phyloP scores from a whole-genome alignment of 2,113 vertebrate genomes.

The Phoxinus phoxinus region DNA sequence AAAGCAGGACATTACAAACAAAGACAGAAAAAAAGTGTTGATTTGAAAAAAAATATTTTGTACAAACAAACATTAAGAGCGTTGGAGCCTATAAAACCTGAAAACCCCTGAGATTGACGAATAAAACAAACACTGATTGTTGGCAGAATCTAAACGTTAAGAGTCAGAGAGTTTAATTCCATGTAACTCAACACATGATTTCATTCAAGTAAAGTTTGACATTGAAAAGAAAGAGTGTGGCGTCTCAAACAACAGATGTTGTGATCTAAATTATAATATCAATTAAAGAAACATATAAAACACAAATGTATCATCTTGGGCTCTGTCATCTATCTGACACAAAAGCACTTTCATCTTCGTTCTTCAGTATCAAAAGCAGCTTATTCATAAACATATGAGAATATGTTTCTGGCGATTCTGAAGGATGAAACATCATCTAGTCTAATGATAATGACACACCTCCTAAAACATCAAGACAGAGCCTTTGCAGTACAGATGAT shows the following conservation, averaged over 20 bases:
- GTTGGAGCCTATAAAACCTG: slow-evolving; percentile 44
- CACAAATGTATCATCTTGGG: background rate
- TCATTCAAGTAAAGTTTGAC: slow-evolving; percentile 72
- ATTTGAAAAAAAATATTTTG: slow-evolving; percentile 49
- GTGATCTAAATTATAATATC: slow-evolving; percentile 35
- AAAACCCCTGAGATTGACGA: slow-evolving; percentile 79
- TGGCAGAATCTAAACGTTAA: slow-evolving; percentile 64
- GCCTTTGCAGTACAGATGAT: background rate
- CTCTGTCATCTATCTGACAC: background rate
- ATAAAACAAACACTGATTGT: slow-evolving; percentile 57
- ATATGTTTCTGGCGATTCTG: background rate
- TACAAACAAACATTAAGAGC: background rate
- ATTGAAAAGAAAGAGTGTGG: slow-evolving; percentile 63
- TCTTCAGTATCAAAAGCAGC: slow-evolving; percentile 8
- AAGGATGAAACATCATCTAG: background rate
- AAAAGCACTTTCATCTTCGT: no score
- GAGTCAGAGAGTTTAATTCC: slow-evolving; percentile 67
- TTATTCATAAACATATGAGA: background rate
- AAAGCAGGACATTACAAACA: background rate
- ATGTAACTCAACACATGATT: slow-evolving; percentile 66
- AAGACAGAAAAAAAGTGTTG: slow-evolving; percentile 60
- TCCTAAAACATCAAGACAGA: background rate
- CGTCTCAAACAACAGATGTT: slow-evolving; percentile 47
- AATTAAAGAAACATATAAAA: background rate
- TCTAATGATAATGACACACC: background rate